Conservation (phyloP, 2,888 invertebrate species). For the Dugesia japonica region DNA sequence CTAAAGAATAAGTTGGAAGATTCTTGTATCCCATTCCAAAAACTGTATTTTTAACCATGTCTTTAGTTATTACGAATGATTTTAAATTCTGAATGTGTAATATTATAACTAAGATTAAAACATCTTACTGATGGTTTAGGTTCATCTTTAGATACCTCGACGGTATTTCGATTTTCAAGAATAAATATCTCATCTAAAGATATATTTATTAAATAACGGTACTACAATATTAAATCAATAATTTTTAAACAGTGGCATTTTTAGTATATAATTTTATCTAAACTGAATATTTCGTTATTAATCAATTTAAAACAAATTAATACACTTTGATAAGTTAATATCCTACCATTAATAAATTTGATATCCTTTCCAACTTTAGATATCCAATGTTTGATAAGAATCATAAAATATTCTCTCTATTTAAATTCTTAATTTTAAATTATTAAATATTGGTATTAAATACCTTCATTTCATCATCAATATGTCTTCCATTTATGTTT, state of each 20-base stretch:
- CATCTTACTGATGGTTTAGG: background rate
- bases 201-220: too few species aligned
- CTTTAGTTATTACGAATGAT: background rate
- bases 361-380: background rate
- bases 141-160: background rate
- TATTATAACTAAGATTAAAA: too few species aligned
- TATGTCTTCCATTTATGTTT: background rate
- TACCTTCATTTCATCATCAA: background rate
- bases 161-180: background rate
- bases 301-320: background rate
- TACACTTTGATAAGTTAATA: background rate
- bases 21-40: background rate
- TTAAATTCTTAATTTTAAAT: too few species aligned
- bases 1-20: background rate
- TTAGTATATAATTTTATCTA: too few species aligned
- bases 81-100: background rate
- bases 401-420: background rate
- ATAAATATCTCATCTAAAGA: slow-evolving; percentile 20
- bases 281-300: too few species aligned
- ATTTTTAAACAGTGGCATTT: too few species aligned
- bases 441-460: too few species aligned
- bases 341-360: background rate
- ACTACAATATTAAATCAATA: too few species aligned
- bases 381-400: background rate
- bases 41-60: background rate